A percentile compares a stretch with the other conserved stretches of the same genome.
These are phyloP conservation scores for Narcine bancroftii DNA, from an alignment of 2,113 vertebrate genomes.

Conservation along the genomic window DNA sequence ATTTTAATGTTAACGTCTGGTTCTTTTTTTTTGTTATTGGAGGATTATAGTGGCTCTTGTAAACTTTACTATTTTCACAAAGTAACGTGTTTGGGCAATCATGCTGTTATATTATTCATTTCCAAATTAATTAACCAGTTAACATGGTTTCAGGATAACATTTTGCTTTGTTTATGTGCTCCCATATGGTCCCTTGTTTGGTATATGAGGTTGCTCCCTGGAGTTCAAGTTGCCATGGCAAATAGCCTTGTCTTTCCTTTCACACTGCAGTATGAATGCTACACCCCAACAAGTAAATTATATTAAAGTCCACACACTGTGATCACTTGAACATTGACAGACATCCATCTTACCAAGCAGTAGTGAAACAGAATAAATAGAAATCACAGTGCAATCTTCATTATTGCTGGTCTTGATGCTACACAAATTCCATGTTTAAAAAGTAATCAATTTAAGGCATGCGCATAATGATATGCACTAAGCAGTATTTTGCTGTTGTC, in stretches of 20 bases:
- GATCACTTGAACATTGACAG: slow-evolving; percentile 30
- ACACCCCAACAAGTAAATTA: slow-evolving; percentile 26
- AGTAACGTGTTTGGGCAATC: not conserved
- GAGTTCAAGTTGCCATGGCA: slow-evolving; percentile 26
- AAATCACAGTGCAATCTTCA: not conserved
- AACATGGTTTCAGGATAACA: slow-evolving; percentile 20
- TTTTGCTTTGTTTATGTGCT: slow-evolving; percentile 34
- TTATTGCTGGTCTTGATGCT: not conserved
- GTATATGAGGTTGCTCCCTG: slow-evolving; percentile 11
- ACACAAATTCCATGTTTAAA: not conserved
- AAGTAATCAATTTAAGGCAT: not conserved
- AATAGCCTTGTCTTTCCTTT: slow-evolving; percentile 15
- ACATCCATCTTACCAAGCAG: slow-evolving; percentile 20
- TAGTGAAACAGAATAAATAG: slow-evolving; percentile 19
- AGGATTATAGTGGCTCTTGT: not conserved
- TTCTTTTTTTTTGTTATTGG: slow-evolving; percentile 4
- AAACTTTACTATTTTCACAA: slow-evolving; percentile 15
- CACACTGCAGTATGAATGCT: not conserved
- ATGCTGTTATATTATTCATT: slow-evolving; percentile 32
- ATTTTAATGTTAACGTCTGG: slow-evolving; percentile 18
- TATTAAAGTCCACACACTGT: slow-evolving; percentile 3
- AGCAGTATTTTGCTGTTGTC: not conserved
- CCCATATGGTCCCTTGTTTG: slow-evolving; percentile 23
- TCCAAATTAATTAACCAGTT: slow-evolving; percentile 26
- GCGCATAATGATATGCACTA: not conserved